Percentiles rank a stretch among this genome's conserved stretches.
Evolutionary conservation across 1,140 invertebrate genomes (phyloP).

Genomic region (Leptoteleia sp.): DNA sequence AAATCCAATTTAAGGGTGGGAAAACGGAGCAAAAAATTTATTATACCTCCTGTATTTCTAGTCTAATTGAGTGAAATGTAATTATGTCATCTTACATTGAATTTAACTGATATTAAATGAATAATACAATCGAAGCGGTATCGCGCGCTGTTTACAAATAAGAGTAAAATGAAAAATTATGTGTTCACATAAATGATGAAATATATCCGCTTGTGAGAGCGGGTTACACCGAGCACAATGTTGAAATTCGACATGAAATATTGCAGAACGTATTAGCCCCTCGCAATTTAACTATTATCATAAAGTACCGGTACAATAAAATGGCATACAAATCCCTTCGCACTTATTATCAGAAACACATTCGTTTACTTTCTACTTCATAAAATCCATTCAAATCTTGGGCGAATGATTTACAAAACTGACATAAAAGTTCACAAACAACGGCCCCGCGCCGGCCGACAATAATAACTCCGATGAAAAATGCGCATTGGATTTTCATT

Average conservation of each 20-base stretch:
- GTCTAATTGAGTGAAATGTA: too few species aligned
- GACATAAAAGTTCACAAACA: constrained; percentile 47
- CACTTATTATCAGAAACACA: constrained; percentile 44
- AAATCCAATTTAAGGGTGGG: too few species aligned
- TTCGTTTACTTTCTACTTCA: constrained; percentile 42
- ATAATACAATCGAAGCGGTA: too few species aligned
- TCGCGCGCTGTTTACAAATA: too few species aligned
- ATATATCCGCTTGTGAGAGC: too few species aligned
- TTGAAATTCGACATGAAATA: constrained; percentile 12
- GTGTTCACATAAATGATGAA: too few species aligned
- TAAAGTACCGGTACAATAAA: constrained; percentile 35
- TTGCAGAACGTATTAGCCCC: constrained; percentile 2
- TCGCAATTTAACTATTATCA: constrained; percentile 19
- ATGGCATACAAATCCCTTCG: constrained; percentile 9
- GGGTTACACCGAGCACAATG: neutral
- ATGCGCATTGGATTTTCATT: constrained; percentile 50
- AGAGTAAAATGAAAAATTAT: too few species aligned
- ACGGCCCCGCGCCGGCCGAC: constrained; percentile 5
- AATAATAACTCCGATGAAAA: constrained; percentile 60
- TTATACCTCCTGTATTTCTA: too few species aligned
- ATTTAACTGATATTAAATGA: too few species aligned
- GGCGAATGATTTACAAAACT: constrained; percentile 53
- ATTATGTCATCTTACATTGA: too few species aligned
- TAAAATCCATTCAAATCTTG: constrained; percentile 46
- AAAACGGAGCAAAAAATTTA: too few species aligned